These are phyloP conservation scores for Aleiodes sp. DNA, from an alignment of 1,140 invertebrate genomes.

Conservation along the genomic window DNA sequence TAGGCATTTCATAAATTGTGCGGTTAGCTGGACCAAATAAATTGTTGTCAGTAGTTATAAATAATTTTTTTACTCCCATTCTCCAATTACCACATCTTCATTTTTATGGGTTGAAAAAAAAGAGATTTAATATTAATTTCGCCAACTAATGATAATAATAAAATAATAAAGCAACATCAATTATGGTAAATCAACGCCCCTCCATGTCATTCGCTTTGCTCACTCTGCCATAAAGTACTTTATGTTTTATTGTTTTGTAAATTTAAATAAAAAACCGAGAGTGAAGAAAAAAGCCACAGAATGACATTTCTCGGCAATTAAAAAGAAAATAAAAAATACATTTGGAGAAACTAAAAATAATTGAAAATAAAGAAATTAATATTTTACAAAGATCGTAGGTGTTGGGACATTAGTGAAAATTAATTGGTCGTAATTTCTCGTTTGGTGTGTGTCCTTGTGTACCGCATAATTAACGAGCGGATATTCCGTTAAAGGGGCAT, in stretches of 20 bases:
- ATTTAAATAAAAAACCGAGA: background rate
- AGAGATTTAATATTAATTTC: background rate
- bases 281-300: background rate
- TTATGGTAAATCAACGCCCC: slow-evolving; percentile 17
- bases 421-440: slow-evolving; percentile 51
- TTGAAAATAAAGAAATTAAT: background rate
- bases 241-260: background rate
- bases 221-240: background rate
- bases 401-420: slow-evolving; percentile 46
- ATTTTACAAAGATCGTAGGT: slow-evolving; percentile 1
- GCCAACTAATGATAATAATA: background rate
- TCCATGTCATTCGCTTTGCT: background rate
- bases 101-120: slow-evolving; percentile 27
- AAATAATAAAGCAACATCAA: slow-evolving; percentile 14
- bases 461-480: slow-evolving; percentile 50
- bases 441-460: slow-evolving; percentile 39
- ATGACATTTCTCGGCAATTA: slow-evolving; percentile 3
- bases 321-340: too few species aligned
- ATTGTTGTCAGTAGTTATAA: slow-evolving; percentile 34
- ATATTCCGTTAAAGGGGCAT: slow-evolving; percentile 40
- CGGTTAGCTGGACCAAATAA: slow-evolving; percentile 11
- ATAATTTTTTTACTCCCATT: slow-evolving; percentile 39
- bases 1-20: slow-evolving; percentile 58
- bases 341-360: background rate
- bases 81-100: background rate